These are phyloP conservation scores for Nerophis lumbriciformis DNA, from an alignment of 2,113 vertebrate species.

Conservation along the genomic window DNA sequence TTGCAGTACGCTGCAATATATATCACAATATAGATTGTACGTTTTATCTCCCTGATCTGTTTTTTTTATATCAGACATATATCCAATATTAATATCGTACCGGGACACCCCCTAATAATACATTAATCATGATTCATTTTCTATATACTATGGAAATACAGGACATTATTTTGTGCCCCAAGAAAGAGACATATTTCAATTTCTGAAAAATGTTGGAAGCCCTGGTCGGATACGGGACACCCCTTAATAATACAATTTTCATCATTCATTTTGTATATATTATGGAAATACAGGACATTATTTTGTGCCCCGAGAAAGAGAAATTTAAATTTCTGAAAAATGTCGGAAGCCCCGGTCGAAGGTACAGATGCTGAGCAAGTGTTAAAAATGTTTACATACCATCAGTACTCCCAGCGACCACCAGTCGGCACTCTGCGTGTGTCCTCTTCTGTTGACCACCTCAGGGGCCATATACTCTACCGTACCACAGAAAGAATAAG, in stretches of 20 bases:
- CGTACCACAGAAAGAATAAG: conserved; percentile 98
- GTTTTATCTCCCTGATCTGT: too few relatives aligned
- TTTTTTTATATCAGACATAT: too few relatives aligned
- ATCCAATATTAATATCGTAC: too few relatives aligned
- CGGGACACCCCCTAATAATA: too few relatives aligned
- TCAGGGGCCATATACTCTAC: conserved; percentile 99
- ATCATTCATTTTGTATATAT: neutral
- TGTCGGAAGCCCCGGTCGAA: neutral
- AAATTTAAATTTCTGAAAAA: neutral
- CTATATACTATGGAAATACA: neutral
- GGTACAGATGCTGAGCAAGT: neutral
- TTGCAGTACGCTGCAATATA: too few relatives aligned
- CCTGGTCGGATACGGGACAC: neutral
- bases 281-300: neutral
- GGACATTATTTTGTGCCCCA: neutral
- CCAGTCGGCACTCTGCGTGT: conserved; percentile 98
- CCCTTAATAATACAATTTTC: neutral
- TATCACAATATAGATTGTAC: too few relatives aligned
- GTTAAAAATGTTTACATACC: conserved; percentile 66
- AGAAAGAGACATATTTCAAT: neutral
- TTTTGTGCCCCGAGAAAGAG: neutral
- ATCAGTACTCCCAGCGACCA: conserved; percentile 98
- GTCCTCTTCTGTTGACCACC: conserved; percentile 96
- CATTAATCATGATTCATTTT: neutral
- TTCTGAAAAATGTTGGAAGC: neutral